These are phyloP conservation scores for Liodrosophila aerea DNA, from an alignment of 2,888 invertebrate species.

Conservation along the genomic window DNA sequence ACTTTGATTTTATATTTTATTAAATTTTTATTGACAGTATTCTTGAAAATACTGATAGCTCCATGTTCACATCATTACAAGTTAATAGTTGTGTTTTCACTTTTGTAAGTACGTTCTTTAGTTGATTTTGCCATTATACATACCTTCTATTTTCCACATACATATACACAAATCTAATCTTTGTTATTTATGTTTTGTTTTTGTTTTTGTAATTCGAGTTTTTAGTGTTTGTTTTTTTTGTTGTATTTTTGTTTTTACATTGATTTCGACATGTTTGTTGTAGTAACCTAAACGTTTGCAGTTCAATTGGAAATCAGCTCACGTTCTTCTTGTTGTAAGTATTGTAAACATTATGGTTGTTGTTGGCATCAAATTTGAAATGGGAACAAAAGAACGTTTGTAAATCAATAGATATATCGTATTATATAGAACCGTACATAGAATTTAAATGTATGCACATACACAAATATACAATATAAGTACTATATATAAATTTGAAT, in stretches of 20 bases:
- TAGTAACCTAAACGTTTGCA: slow-evolving; percentile 27
- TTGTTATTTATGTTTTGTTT: slow-evolving; percentile 36
- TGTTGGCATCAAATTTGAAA: slow-evolving; percentile 53
- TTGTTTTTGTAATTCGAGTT: slow-evolving; percentile 31
- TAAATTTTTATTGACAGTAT: slow-evolving; percentile 81
- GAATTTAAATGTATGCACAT: slow-evolving; percentile 57
- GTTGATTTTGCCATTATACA: slow-evolving; percentile 61
- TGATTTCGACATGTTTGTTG: slow-evolving; percentile 48
- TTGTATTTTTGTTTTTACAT: slow-evolving; percentile 50
- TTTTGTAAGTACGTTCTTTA: slow-evolving; percentile 59
- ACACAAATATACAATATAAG: slow-evolving; percentile 58
- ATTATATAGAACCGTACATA: slow-evolving; percentile 27
- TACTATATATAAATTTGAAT: slow-evolving; percentile 72
- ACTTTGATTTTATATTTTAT: slow-evolving; percentile 67
- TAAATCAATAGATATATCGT: slow-evolving; percentile 42
- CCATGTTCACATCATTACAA: slow-evolving; percentile 82
- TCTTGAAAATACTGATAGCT: slow-evolving; percentile 82
- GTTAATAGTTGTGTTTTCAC: slow-evolving; percentile 71
- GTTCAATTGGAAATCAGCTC: slow-evolving; percentile 56
- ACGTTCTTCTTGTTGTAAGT: slow-evolving; percentile 24
- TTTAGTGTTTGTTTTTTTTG: neutral
- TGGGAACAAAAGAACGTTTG: slow-evolving; percentile 38
- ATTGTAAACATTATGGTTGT: slow-evolving; percentile 21
- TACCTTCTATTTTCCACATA: slow-evolving; percentile 56
- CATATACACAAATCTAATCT: slow-evolving; percentile 66